These are phyloP conservation scores for Parnassius glacialis DNA, from an alignment of 2,888 invertebrate species.

Conservation along the genomic window DNA sequence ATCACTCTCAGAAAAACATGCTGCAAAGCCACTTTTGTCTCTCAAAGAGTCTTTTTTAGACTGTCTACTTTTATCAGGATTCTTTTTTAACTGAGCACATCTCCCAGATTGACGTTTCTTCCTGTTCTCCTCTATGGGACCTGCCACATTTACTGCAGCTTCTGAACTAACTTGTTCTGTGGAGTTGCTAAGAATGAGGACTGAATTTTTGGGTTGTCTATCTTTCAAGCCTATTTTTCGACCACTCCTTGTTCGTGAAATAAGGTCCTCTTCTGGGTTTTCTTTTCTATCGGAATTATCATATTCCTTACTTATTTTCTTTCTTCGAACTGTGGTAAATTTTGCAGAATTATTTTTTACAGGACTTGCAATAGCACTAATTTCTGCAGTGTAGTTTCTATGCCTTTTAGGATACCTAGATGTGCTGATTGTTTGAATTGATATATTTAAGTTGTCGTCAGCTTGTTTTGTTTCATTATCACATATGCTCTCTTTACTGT, in stretches of 20 bases:
- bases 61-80: conserved; percentile 41
- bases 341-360: conserved; percentile 29
- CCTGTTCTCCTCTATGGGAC: conserved; percentile 24
- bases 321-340: conserved; percentile 35
- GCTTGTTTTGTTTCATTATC: conserved; percentile 32
- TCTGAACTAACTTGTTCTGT: conserved; percentile 57
- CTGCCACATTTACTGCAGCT: conserved; percentile 59
- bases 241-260: conserved; percentile 62
- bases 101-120: conserved; percentile 11
- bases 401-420: conserved; percentile 64
- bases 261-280: conserved; percentile 48
- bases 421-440: conserved; percentile 54
- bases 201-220: conserved; percentile 53
- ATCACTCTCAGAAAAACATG: conserved; percentile 73
- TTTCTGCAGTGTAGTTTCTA: conserved; percentile 35
- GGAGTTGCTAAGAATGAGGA: conserved; percentile 54
- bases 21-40: conserved; percentile 66
- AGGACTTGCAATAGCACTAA: conserved; percentile 30
- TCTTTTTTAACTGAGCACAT: conserved; percentile 40
- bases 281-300: conserved; percentile 56
- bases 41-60: conserved; percentile 51
- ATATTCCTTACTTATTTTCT: conserved; percentile 41
- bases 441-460: conserved; percentile 48
- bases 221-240: conserved; percentile 47
- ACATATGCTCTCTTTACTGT: conserved; percentile 35